Evolutionary conservation across 2,888 invertebrate genomes (phyloP), one percentile per base, ranked within the genome.

Genomic region (Platynereis dumerilii): DNA sequence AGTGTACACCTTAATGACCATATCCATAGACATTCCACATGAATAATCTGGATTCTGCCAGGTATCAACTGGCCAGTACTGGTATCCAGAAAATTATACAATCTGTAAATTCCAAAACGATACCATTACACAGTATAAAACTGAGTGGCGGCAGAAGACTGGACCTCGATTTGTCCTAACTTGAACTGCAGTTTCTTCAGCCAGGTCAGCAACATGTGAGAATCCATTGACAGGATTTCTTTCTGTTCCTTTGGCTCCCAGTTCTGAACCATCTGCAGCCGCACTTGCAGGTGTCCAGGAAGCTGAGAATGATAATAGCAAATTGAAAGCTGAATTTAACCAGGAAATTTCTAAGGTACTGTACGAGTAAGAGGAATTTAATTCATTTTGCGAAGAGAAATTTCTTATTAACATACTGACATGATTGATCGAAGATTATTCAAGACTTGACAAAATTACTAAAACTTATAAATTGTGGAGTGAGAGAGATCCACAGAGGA

Each of bases 91-190:
- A n/a, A n/a, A n/a, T n/a, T n/a, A n/a, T n/a, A n/a, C n/a, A n/a
- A n/a, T n/a, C n/a, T n/a, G n/a, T n/a, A n/a, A n/a, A n/a, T n/a
- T n/a, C n/a, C n/a, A n/a, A n/a, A n/a, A n/a, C n/a, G n/a, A n/a
- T n/a, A n/a, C n/a, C n/a, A n/a, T n/a, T 58, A 70, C 24, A 74
- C 72, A n/a, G 71, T 78, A 66, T 81, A 94, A 85, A 94, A 93
- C 80, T 94, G 94, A 7, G 92, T 92, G n/a, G 92, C 93, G 60
- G 92, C 91, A 0, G 93, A 93, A 1, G 93, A 93, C 84, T 95
- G 94, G 71, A 94, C 86, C 85, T 99, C 98, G 62, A 96, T 92
- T 86, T 98, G 97, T 3, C 96, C 96, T 91, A 99, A 96, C 87
- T 97, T 98, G 82, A 97, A 96, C 82, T 97, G 94, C 68, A 97